phyloP scores from a whole-genome alignment of 2,888 invertebrate genomes.

The Callinectes sapidus region DNA sequence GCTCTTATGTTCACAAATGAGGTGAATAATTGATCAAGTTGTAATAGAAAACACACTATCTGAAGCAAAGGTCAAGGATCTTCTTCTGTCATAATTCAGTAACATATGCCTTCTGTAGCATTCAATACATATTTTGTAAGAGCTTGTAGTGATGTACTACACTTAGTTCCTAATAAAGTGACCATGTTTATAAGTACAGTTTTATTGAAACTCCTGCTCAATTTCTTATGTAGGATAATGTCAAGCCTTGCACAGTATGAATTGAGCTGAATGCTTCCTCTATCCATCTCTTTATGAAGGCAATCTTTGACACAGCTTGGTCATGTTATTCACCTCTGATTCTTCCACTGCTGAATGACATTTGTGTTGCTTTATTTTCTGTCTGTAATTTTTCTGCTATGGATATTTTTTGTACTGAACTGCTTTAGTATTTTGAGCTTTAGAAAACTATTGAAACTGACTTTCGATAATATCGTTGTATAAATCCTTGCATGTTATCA shows the following conservation, averaged over 20 bases:
- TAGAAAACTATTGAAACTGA: background rate
- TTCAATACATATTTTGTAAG: slow-evolving; percentile 40
- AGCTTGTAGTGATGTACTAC: slow-evolving; percentile 45
- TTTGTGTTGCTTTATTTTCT: slow-evolving; percentile 14
- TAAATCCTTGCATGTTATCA: background rate
- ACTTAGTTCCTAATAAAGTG: slow-evolving; percentile 54
- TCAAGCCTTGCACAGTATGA: background rate
- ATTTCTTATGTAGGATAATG: background rate
- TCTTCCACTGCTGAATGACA: slow-evolving; percentile 9
- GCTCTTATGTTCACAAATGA: background rate
- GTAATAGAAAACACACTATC: background rate
- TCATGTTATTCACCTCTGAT: slow-evolving; percentile 23
- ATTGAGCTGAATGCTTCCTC: background rate
- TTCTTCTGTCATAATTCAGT: background rate
- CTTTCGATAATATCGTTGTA: background rate
- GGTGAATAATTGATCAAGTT: slow-evolving; percentile 20
- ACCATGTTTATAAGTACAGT: slow-evolving; percentile 37
- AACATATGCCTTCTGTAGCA: slow-evolving; percentile 46
- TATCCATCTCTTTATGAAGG: background rate
- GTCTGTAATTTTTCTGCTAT: background rate
- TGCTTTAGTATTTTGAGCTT: background rate
- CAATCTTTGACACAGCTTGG: slow-evolving; percentile 25
- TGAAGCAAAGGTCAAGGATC: background rate
- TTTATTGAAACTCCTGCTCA: slow-evolving; percentile 58
- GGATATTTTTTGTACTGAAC: background rate